Percentiles rank a stretch among this genome's conserved stretches.
Evolutionary conservation across 2,113 vertebrate genomes (phyloP).

Genomic region (Paracanthobrama guichenoti): DNA sequence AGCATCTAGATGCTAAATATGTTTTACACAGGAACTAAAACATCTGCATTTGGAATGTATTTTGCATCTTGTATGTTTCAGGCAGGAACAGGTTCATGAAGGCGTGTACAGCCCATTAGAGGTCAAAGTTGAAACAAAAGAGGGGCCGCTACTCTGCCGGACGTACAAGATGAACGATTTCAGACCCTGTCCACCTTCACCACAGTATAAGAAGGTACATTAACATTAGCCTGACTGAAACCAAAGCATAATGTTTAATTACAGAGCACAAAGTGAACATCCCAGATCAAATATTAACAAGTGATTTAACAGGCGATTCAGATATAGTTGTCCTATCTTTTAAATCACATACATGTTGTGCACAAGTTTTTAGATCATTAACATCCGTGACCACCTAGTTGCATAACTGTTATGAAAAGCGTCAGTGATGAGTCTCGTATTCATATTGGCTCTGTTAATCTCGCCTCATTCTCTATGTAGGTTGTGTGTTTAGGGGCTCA

Average conservation of each 20-base stretch:
- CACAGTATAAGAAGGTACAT: constrained; percentile 89
- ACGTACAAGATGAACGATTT: constrained; percentile 90
- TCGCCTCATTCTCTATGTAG: constrained; percentile 61
- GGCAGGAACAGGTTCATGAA: constrained; percentile 84
- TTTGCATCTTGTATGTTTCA: constrained; percentile 55
- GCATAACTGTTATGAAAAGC: background rate
- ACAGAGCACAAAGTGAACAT: background rate
- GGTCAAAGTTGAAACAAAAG: constrained; percentile 78
- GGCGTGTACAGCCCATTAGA: constrained; percentile 83
- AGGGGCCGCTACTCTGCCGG: constrained; percentile 78
- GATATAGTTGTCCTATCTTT: background rate
- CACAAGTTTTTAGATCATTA: too few relatives aligned
- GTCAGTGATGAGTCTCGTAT: background rate
- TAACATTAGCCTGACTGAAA: background rate
- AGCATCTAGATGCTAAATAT: background rate
- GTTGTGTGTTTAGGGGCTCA: constrained; percentile 88
- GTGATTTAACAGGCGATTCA: background rate
- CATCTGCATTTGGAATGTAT: background rate
- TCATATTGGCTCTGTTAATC: background rate
- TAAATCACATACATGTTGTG: too few relatives aligned
- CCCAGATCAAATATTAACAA: background rate
- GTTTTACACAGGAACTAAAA: background rate
- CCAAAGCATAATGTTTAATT: background rate
- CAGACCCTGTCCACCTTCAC: constrained; percentile 79
- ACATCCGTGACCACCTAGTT: too few relatives aligned